Base-by-base conservation (phyloP, 2,888 invertebrate species). In the Balanococcus diminutus region DNA sequence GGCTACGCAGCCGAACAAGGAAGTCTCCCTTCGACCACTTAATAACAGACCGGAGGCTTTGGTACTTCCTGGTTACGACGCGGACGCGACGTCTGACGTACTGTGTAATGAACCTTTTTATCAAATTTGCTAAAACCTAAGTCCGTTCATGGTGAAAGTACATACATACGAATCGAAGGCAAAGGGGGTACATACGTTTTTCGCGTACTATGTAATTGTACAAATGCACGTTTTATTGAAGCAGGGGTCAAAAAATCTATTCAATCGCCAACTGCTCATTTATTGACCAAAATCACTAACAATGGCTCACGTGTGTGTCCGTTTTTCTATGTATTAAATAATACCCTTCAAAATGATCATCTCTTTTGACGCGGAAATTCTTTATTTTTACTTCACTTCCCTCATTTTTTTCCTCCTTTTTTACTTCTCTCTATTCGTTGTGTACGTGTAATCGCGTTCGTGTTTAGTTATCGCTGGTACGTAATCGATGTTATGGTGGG, bases 331-430 rank as follows among this genome's bases (percentile, higher is more conserved):
- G 46, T 75, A 85, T 85, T 85, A 85, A 85, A 85, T 85, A 85
- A 85, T 85, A 85, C 85, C 85, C 85, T 85, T 79, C 79, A 85
- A 85, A 85, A 79, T 85, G 75, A 85, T 85, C 85, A 85, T 85
- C 85, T 75, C 85, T 85, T 85, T 85, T 85, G 85, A 85, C 85
- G 85, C 85, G 85, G 85, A 85, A 85, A 85, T 85, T 85, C 85
- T 85, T 85, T 75, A 75, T 85, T 85, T 85, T 85, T 85, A 83
- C 75, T 25, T 51, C 75, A 39, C 51, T 83, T 36, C 56, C 56
- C 83, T 51, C 19, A 75, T 85, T 85, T 85, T 85, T 79, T 75
- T 79, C 19, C 19, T 39, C 22, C 16, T 32, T 32, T 31, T 81
- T 75, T 75, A 8, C 56, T 22, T 22, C 56, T 56, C 22, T 56